Conservation (phyloP, 2,113 vertebrate species). For the Notechis scutatus region DNA sequence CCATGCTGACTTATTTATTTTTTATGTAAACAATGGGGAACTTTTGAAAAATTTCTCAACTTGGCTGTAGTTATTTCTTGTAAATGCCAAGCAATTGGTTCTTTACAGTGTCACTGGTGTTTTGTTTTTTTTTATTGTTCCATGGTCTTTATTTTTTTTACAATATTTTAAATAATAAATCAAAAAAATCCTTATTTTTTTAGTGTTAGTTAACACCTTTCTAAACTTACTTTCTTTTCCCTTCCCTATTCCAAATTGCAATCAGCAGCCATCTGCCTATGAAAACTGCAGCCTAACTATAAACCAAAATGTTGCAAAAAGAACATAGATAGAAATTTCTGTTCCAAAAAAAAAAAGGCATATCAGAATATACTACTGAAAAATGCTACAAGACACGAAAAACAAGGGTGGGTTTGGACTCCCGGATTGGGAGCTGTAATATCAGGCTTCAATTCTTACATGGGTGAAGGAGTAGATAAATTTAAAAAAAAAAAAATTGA, state of each 20-base stretch:
- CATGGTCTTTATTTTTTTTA: background rate
- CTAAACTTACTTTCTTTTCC: background rate
- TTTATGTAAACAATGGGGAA: background rate
- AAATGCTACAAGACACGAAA: no score
- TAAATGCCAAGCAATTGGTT: background rate
- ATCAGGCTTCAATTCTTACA: no score
- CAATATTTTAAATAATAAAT: background rate
- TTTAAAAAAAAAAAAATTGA: no score
- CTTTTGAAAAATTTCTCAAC: background rate
- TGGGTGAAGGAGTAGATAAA: no score
- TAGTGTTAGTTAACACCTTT: background rate
- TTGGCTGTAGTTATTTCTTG: background rate
- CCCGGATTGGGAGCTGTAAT: no score
- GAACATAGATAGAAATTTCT: background rate
- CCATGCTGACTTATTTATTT: background rate
- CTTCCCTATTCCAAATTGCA: background rate
- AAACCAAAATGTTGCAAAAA: background rate
- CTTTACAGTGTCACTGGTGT: background rate
- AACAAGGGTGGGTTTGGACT: no score
- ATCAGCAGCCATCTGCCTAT: background rate
- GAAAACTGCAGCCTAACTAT: background rate
- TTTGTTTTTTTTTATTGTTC: background rate
- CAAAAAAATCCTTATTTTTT: background rate
- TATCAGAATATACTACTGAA: no score
- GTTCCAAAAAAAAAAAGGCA: background rate